Base-by-base conservation (phyloP, 1,140 invertebrate species). In the Drosophila subpulchrella region DNA sequence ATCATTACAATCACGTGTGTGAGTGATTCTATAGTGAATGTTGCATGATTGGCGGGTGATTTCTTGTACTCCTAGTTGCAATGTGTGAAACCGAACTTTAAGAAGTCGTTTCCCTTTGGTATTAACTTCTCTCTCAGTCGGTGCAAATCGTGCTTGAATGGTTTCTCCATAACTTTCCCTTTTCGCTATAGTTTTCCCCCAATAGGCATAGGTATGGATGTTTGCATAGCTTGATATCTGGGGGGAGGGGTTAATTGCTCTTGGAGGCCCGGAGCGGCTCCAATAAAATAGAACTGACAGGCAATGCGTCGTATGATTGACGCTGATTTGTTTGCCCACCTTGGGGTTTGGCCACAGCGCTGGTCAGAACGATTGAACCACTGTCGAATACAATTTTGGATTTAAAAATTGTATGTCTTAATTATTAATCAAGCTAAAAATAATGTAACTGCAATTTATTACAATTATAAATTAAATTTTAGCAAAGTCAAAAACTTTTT, bases 231-330 rank as follows among this genome's bases (percentile, higher is more conserved):
- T 11, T 15, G 56, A 41, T 36, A 41, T 11, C 10, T 27, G n/a
- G 20, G 32, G 48, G 57, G 47, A 51, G 30, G 63, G 67, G 63
- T 71, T 83, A 73, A 74, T 81, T 81, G 62, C 61, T 58, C 55
- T 58, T 61, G 30, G 78, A 60, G 79, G 78, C 75, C 71, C 68
- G 65, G 51, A 59, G 78, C 56, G 59, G 58, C 24, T 55, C 38
- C 60, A 78, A 82, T 77, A 71, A 71, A 71, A 34, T 48, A 59
- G 46, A 75, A 53, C 63, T 86, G 76, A 84, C 81, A 73, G 81
- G 27, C 71, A 75, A 67, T 71, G 72, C 50, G 75, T 54, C 76
- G 72, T 80, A 76, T 83, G 82, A 86, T 86, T 85, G 82, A 85
- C 82, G 65, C 58, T 85, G 82, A 86, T 85, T 86, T 85, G 82